Conservation (phyloP, 2,797 vertebrate species). For the Hephaestus fuliginosus region DNA sequence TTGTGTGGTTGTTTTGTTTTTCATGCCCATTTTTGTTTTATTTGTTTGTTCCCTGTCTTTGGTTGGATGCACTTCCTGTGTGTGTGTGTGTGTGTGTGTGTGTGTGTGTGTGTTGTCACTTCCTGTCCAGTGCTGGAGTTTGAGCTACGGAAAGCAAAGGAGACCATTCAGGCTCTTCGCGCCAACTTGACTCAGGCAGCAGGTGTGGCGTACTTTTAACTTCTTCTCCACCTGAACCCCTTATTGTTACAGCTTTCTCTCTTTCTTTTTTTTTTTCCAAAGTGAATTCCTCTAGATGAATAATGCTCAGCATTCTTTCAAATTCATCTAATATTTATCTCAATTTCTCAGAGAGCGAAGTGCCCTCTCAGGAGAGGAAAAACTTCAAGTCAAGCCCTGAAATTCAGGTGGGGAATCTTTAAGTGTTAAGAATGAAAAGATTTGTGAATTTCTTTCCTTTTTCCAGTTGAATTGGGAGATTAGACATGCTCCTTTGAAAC, state of each 20-base stretch:
- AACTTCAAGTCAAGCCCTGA: slow-evolving; percentile 99
- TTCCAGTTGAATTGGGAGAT: slow-evolving; percentile 28
- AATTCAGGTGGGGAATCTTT: slow-evolving; percentile 93
- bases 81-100: slow-evolving; percentile 87
- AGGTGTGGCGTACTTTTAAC: slow-evolving; percentile 99
- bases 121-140: slow-evolving; percentile 99
- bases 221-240: slow-evolving; percentile 85
- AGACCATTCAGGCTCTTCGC: slow-evolving; percentile 99
- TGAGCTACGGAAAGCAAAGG: slow-evolving; percentile 99
- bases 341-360: slow-evolving; percentile 92
- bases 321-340: slow-evolving; percentile 61
- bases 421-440: slow-evolving; percentile 17
- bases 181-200: slow-evolving; percentile 99
- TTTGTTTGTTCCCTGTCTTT: slow-evolving; percentile 95
- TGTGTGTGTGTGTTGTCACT: slow-evolving; percentile 90
- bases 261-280: slow-evolving; percentile 27
- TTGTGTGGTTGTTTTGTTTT: slow-evolving; percentile 92
- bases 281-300: slow-evolving; percentile 62
- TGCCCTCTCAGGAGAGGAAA: slow-evolving; percentile 98
- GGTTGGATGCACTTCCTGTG: slow-evolving; percentile 95
- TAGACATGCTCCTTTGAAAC: slow-evolving; percentile 21
- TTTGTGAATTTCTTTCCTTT: slow-evolving; percentile 13
- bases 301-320: slow-evolving; percentile 33
- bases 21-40: slow-evolving; percentile 95
- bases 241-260: slow-evolving; percentile 71